phyloP scores from a whole-genome alignment of 2,888 invertebrate species.

The Sphaeridia pumilis region DNA sequence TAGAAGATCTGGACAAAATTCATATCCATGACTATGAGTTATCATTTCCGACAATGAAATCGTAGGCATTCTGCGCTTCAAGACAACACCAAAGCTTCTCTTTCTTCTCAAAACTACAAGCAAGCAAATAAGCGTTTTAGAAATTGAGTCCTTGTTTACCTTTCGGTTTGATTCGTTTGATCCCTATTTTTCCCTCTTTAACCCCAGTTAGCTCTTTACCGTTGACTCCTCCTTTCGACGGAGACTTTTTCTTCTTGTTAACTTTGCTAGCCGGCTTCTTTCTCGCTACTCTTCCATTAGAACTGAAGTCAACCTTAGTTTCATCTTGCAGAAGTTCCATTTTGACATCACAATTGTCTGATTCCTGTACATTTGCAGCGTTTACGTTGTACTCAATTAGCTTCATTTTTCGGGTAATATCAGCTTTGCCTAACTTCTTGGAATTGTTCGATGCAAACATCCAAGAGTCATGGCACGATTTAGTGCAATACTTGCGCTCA shows the following conservation, averaged over 20 bases:
- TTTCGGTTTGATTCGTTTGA: too few species aligned
- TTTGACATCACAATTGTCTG: slow-evolving; percentile 9
- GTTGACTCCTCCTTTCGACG: background rate
- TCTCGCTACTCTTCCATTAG: background rate
- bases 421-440: slow-evolving; percentile 40
- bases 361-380: background rate
- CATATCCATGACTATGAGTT: background rate
- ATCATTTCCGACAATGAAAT: too few species aligned
- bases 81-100: background rate
- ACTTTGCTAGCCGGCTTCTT: background rate
- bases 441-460: slow-evolving; percentile 45
- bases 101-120: too few species aligned
- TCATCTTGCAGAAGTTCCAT: background rate
- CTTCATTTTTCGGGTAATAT: slow-evolving; percentile 23
- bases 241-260: background rate
- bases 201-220: too few species aligned
- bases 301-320: background rate
- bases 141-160: too few species aligned
- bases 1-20: background rate
- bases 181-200: too few species aligned
- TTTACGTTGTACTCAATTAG: slow-evolving; percentile 1
- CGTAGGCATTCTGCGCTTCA: too few species aligned
- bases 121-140: too few species aligned
- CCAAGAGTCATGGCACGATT: slow-evolving; percentile 50
- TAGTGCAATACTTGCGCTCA: slow-evolving; percentile 50